phyloP scores from a whole-genome alignment of 2,797 vertebrate genomes.

The Microchirus variegatus region DNA sequence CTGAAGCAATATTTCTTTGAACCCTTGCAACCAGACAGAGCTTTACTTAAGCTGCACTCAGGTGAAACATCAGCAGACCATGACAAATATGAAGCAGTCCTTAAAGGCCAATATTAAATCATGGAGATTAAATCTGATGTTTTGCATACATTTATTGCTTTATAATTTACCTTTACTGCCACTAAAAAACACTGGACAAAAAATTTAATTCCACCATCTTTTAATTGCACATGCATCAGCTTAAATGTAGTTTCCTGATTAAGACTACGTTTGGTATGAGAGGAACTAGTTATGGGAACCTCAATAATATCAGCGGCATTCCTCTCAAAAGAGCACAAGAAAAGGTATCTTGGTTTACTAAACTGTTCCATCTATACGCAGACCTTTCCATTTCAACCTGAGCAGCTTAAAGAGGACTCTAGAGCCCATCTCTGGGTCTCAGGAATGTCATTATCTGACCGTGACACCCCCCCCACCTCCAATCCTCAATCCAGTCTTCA shows the following conservation, averaged over 20 bases:
- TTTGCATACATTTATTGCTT: too few species aligned
- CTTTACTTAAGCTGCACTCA: too few species aligned
- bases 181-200: neutral
- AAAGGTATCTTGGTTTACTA: constrained; percentile 33
- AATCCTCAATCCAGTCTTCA: constrained; percentile 62
- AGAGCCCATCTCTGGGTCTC: constrained; percentile 81
- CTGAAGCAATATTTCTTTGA: too few species aligned
- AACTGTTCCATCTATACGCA: constrained; percentile 19
- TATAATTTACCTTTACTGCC: too few species aligned
- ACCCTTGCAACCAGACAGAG: too few species aligned
- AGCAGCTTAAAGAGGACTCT: constrained; percentile 75
- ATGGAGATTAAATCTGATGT: too few species aligned
- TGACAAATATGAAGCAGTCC: neutral
- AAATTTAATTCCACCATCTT: neutral
- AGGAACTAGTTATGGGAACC: too few species aligned
- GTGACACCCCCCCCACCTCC: constrained; percentile 54
- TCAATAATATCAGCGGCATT: neutral
- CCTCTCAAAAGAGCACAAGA: constrained; percentile 11
- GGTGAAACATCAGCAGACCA: too few species aligned
- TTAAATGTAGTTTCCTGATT: constrained; percentile 15
- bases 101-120: neutral
- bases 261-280: constrained; percentile 5
- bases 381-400: constrained; percentile 65
- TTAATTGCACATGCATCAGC: neutral
- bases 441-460: constrained; percentile 87